Conservation (phyloP, 2,797 vertebrate species). For the Parambassis ranga region DNA sequence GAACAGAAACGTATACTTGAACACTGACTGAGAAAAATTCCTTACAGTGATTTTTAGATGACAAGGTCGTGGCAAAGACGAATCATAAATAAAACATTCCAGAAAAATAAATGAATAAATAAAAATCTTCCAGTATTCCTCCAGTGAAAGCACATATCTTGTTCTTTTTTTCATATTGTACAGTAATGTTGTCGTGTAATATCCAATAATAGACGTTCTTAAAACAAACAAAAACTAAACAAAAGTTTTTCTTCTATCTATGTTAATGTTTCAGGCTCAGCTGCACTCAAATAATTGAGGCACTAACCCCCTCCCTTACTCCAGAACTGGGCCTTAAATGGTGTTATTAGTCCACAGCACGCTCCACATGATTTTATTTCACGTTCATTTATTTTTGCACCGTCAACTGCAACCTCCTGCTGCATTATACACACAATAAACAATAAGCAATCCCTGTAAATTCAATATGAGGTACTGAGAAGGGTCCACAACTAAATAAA, state of each 20-base stretch:
- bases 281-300: no score
- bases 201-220: not conserved
- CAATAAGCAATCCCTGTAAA: not conserved
- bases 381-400: not conserved
- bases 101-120: not conserved
- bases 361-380: not conserved
- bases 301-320: not conserved
- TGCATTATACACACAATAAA: not conserved
- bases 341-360: not conserved
- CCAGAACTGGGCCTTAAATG: not conserved
- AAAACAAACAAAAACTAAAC: no score
- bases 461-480: not conserved
- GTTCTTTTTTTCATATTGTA: not conserved
- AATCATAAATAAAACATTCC: constrained; percentile 14
- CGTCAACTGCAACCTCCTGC: not conserved
- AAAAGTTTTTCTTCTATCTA: no score
- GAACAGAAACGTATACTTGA: not conserved
- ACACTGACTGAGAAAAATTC: not conserved
- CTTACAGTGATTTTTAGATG: not conserved
- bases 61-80: constrained; percentile 16
- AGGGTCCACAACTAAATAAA: not conserved
- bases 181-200: not conserved
- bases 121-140: not conserved
- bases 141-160: not conserved
- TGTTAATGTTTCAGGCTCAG: no score